phyloP scores from a whole-genome alignment of 92 coral and sea anemone species.

The Umimayanthus kanabou region DNA sequence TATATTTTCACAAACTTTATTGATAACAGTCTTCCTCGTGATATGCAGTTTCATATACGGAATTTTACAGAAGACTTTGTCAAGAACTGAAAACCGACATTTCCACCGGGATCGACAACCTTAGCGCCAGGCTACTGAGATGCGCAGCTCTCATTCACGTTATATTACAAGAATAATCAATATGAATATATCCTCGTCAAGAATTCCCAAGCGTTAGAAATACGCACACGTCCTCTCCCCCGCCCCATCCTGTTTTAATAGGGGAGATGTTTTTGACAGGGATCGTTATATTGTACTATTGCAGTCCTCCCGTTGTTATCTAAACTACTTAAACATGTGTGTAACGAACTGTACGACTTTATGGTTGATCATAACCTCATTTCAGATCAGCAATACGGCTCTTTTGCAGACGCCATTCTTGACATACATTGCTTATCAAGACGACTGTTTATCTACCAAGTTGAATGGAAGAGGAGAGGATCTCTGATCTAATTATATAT shows the following conservation, averaged over 20 bases:
- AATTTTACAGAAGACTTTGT: constrained; percentile 25
- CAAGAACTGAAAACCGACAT: constrained; percentile 8
- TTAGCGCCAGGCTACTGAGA: constrained; percentile 30
- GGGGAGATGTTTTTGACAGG: constrained; percentile 39
- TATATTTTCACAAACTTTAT: constrained; percentile 29
- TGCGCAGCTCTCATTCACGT: constrained; percentile 35
- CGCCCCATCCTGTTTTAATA: too few species aligned
- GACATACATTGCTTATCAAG: too few species aligned
- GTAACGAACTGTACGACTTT: constrained; percentile 36
- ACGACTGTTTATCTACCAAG: too few species aligned
- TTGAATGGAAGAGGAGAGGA: too few species aligned
- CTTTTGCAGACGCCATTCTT: too few species aligned
- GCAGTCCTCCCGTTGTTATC: constrained; percentile 46
- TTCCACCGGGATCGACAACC: constrained; percentile 37
- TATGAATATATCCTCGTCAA: constrained; percentile 29
- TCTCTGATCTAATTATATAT: too few species aligned
- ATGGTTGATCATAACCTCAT: neutral
- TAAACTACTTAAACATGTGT: constrained; percentile 40
- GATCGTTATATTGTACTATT: constrained; percentile 35
- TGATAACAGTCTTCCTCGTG: constrained; percentile 1
- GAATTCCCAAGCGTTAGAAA: constrained; percentile 34
- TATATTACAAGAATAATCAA: constrained; percentile 40
- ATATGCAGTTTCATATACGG: constrained; percentile 26
- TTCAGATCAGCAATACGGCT: constrained; percentile 17
- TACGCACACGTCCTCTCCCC: constrained; percentile 35